phyloP scores from a whole-genome alignment of 2,888 invertebrate species.

The Diloba caeruleocephala region DNA sequence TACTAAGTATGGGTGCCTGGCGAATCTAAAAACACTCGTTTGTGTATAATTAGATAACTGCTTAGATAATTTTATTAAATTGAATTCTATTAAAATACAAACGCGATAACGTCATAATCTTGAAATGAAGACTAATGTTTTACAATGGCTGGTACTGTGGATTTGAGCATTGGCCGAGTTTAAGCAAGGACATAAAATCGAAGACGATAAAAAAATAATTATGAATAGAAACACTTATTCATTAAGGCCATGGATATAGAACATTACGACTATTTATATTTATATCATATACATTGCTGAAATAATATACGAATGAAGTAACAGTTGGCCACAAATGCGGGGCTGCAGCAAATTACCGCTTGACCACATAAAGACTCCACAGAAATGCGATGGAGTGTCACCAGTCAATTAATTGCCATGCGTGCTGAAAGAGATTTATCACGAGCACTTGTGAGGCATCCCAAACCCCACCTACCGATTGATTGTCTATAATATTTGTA shows the following conservation, averaged over 20 bases:
- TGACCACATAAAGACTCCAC: slow-evolving; percentile 68
- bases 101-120: slow-evolving; percentile 56
- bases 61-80: slow-evolving; percentile 60
- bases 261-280: neutral
- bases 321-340: slow-evolving; percentile 54
- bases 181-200: too few species aligned
- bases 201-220: too few species aligned
- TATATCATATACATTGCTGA: slow-evolving; percentile 8
- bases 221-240: too few species aligned
- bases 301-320: slow-evolving; percentile 38
- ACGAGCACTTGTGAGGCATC: slow-evolving; percentile 79
- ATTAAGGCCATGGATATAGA: neutral
- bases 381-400: slow-evolving; percentile 58
- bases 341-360: slow-evolving; percentile 73
- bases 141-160: slow-evolving; percentile 56
- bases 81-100: slow-evolving; percentile 61
- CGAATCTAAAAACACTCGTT: slow-evolving; percentile 55
- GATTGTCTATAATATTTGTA: slow-evolving; percentile 47
- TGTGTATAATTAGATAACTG: slow-evolving; percentile 60
- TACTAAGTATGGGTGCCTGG: slow-evolving; percentile 56
- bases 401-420: slow-evolving; percentile 78
- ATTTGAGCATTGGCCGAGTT: slow-evolving; percentile 8
- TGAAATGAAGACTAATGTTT: slow-evolving; percentile 52
- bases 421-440: slow-evolving; percentile 83
- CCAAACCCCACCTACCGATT: slow-evolving; percentile 49